Percentiles rank a stretch among this genome's conserved stretches.
Evolutionary conservation across 2,797 vertebrate species (phyloP).

Genomic region (Spinus pinus): DNA sequence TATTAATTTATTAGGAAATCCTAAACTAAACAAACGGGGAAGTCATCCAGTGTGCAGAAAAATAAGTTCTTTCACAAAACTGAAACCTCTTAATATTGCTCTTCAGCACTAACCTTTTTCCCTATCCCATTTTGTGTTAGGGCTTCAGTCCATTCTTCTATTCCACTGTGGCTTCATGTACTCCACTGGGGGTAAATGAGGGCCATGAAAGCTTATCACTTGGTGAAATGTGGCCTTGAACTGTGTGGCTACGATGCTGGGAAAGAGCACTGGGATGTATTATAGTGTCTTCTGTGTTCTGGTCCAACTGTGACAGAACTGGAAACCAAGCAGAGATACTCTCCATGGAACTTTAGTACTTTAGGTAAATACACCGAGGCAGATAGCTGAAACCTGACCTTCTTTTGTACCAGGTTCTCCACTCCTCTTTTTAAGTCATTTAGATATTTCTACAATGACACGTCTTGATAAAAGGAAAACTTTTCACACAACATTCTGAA

Average conservation of each 20-base stretch:
- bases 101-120: background rate
- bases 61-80: background rate
- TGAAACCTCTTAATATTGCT: background rate
- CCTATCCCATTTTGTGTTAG: background rate
- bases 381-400: background rate
- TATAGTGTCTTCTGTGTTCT: background rate
- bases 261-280: background rate
- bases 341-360: background rate
- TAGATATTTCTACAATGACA: background rate
- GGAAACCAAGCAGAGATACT: background rate
- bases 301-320: background rate
- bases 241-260: background rate
- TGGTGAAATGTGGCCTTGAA: background rate
- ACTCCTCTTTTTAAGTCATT: background rate
- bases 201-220: background rate
- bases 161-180: background rate
- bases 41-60: background rate
- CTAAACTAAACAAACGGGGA: background rate
- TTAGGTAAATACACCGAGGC: background rate
- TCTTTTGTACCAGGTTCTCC: background rate
- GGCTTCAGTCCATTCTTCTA: background rate
- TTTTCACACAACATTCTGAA: conserved; percentile 10
- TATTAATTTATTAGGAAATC: background rate
- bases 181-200: background rate
- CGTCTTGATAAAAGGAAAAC: background rate